Evolutionary conservation across 2,888 invertebrate species (phyloP), one percentile per base, ranked within the genome.

Genomic region (Drosophila barbarae): DNA sequence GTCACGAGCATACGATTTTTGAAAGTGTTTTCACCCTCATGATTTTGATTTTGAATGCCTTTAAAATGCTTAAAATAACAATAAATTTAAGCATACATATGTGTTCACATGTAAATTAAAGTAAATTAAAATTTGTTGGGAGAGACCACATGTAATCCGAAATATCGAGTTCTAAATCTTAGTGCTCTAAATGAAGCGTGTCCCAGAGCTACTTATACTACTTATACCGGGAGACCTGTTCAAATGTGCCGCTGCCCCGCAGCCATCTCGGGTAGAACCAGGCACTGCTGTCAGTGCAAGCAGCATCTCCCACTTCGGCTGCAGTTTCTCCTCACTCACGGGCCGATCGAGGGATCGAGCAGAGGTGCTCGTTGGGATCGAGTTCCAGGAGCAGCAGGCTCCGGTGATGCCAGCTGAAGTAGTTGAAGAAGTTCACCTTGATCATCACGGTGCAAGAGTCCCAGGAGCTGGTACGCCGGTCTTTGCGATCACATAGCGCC

Each of bases 201-300:
- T 18, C 18, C 18, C 18, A 18, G 18, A 18, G 18, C 18, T 18
- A 18, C 18, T 18, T 18, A 18, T 18, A 18, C 18, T 18, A 18
- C 18, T 18, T 18, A 18, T 18, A 18, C 18, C 18, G 32, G 86
- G 85, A 5, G 87, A 44, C 41, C 86, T 54, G 35, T 87, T 82
- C 12, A 35, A n/a, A 15, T 84, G 63, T 60, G 0, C 72, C 84
- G 15, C 57, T 57, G 21, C 90, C 95, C 82, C 99, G 90, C 26
- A 99, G 91, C 99, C 99, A 99, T 72, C 96, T 93, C 84, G 98
- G 95, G 90, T 99, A 99, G 90, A 99, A 98, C 99, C 99, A 99
- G 21, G 98, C 97, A 90, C 98, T 98, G 72, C 98, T 97, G 88
- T 99, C 99, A 88, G 94, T 94, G 95, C 96, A 89, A 96, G 93